These are phyloP conservation scores for Xestia xanthographa DNA, from an alignment of 2,888 invertebrate genomes.

Conservation along the genomic window DNA sequence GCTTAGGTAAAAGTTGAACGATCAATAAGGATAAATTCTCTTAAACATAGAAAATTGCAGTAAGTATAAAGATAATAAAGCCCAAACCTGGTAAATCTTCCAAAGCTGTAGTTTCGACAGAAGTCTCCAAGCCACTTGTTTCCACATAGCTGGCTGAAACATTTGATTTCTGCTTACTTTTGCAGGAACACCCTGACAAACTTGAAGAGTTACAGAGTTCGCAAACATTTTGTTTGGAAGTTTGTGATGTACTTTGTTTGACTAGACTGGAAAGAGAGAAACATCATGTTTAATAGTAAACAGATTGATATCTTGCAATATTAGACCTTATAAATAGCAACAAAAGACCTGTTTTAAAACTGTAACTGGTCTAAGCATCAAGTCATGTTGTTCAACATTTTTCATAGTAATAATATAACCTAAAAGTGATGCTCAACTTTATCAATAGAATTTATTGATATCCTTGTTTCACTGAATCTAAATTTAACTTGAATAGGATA, in stretches of 20 bases:
- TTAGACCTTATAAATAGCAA: too few relatives aligned
- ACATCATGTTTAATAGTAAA: slow-evolving; percentile 51
- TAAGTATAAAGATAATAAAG: not conserved
- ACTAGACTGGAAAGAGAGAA: slow-evolving; percentile 65
- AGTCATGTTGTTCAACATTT: not conserved
- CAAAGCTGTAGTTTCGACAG: slow-evolving; percentile 83
- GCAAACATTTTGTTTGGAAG: slow-evolving; percentile 69
- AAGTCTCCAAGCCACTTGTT: slow-evolving; percentile 69
- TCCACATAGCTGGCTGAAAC: slow-evolving; percentile 64
- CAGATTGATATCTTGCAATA: not conserved
- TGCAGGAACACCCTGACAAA: slow-evolving; percentile 75
- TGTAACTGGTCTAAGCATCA: not conserved
- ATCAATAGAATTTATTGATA: not conserved
- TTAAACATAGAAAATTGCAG: not conserved
- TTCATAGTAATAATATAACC: slow-evolving; percentile 36
- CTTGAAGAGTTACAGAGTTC: slow-evolving; percentile 76
- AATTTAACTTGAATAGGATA: not conserved
- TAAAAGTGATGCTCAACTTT: slow-evolving; percentile 15
- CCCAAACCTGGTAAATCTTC: slow-evolving; percentile 84
- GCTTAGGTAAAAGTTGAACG: slow-evolving; percentile 14
- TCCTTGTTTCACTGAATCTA: not conserved
- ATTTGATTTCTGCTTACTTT: slow-evolving; percentile 60
- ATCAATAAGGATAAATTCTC: slow-evolving; percentile 4
- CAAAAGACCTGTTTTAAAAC: not conserved
- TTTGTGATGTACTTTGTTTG: slow-evolving; percentile 62